phyloP scores from a whole-genome alignment of 2,888 invertebrate species.

The Eristalis tenax region DNA sequence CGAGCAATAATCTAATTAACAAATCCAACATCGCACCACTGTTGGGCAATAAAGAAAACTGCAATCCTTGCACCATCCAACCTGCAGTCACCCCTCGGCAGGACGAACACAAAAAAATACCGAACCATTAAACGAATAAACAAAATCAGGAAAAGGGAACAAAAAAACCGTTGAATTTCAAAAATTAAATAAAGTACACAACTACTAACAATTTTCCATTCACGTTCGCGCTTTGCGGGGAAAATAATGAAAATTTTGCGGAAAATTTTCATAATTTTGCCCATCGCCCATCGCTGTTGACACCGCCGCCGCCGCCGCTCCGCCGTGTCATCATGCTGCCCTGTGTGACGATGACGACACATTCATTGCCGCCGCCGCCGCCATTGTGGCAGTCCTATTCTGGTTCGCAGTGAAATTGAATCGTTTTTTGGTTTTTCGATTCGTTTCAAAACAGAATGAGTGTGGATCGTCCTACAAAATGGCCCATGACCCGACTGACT shows the following conservation, averaged over 20 bases:
- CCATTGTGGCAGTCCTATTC: background rate
- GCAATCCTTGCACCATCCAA: background rate
- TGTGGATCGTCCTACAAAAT: too few relatives aligned
- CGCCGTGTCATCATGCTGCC: background rate
- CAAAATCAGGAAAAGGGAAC: slow-evolving; percentile 1
- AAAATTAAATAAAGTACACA: slow-evolving; percentile 44
- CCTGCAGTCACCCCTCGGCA: background rate
- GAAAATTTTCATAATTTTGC: slow-evolving; percentile 46
- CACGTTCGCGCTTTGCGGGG: slow-evolving; percentile 2
- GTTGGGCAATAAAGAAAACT: slow-evolving; percentile 19
- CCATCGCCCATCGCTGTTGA: background rate
- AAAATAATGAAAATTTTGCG: slow-evolving; percentile 43
- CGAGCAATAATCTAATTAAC: slow-evolving; percentile 67
- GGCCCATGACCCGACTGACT: too few relatives aligned
- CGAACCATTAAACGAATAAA: background rate
- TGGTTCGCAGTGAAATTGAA: slow-evolving; percentile 26
- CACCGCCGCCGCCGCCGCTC: background rate
- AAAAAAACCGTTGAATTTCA: slow-evolving; percentile 22
- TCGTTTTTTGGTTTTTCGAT: slow-evolving; percentile 22
- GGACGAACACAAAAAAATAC: background rate
- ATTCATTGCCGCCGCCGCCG: background rate
- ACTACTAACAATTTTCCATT: slow-evolving; percentile 13
- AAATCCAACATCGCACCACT: slow-evolving; percentile 43
- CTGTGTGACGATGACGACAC: slow-evolving; percentile 2
- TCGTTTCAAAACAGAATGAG: background rate